Base-by-base conservation (phyloP, 1,140 invertebrate genomes). In the Macrostomum lignano region DNA sequence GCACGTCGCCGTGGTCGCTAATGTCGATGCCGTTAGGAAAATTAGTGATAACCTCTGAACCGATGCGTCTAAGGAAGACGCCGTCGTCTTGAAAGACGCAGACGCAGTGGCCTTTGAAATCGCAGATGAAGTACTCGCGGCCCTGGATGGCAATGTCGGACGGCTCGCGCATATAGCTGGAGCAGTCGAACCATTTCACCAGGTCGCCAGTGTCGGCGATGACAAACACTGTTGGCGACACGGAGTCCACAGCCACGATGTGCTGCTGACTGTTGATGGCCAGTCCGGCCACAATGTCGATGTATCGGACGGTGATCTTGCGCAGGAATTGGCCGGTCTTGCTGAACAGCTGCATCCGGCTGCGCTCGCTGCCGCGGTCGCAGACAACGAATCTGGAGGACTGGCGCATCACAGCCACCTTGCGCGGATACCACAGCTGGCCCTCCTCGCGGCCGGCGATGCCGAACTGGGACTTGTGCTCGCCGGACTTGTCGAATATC, bases 21-120 rank as follows among this genome's bases (percentile, higher is more conserved):
- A 93, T 79, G 56, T 91, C 82, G 45, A 93, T 91, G 36, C 84
- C 84, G 56, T 88, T 91, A 7, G 82, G 82, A 56, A 79, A 93
- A 55, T 82, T 86, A 41, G 81, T 91, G 41, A 88, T 69, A 51
- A 72, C 78, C 56, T 88, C 78, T 59, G 72, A 75, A 33, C 81
- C 82, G 60, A 91, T 86, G 40, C 78, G 72, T 40, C 79, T 70
- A 38, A 84, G 54, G 55, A 78, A 88, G 23, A 69, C 67, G 37
- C 82, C 82, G 35, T 77, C 72, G 49, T 82, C 75, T 48, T 72
- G 73, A 56, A 86, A 88, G 13, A 91, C 81, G 21, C 81, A 77
- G 11, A 93, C 79, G 53, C 79, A 86, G 55, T 91, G 82, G 34
- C 79, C 81, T 60, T 91, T 91, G 53, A 88, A 93, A 56, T 93